phyloP scores from a whole-genome alignment of 1,140 invertebrate genomes.

The Drosophila nigromelanica region DNA sequence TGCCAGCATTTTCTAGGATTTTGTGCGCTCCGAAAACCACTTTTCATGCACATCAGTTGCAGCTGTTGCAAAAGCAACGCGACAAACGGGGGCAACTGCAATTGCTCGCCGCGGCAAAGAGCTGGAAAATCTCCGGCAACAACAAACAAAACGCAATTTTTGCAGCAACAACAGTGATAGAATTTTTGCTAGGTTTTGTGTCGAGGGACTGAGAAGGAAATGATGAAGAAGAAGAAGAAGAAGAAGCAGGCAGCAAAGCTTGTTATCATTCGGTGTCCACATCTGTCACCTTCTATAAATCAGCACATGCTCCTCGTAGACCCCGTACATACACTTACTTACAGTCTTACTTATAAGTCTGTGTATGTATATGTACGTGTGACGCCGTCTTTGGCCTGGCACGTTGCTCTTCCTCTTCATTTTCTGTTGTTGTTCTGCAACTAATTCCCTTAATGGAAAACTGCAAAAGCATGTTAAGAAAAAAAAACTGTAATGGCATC shows the following conservation, averaged over 20 bases:
- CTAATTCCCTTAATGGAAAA: constrained; percentile 81
- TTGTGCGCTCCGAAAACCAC: constrained; percentile 69
- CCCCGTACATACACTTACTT: constrained; percentile 33
- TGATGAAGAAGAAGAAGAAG: constrained; percentile 25
- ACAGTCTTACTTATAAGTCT: constrained; percentile 43
- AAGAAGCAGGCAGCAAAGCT: constrained; percentile 44
- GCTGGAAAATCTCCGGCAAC: constrained; percentile 38
- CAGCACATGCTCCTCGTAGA: constrained; percentile 55
- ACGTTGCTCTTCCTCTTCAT: neutral
- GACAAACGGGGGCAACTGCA: constrained; percentile 44
- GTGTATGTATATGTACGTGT: constrained; percentile 12
- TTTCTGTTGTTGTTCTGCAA: constrained; percentile 59
- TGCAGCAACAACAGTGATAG: constrained; percentile 33
- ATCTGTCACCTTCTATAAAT: constrained; percentile 83
- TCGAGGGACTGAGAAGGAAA: neutral
- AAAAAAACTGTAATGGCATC: constrained; percentile 21
- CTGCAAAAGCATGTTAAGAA: constrained; percentile 64
- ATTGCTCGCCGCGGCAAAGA: constrained; percentile 18
- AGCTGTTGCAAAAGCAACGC: constrained; percentile 67
- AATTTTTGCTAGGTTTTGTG: constrained; percentile 9
- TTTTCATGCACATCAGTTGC: constrained; percentile 81
- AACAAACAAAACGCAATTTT: constrained; percentile 25
- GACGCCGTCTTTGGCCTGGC: constrained; percentile 8
- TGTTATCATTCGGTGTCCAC: constrained; percentile 79
- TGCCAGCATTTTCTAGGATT: constrained; percentile 59